Base-by-base conservation (phyloP, 2,888 invertebrate species). In the Clusia tigrina region DNA sequence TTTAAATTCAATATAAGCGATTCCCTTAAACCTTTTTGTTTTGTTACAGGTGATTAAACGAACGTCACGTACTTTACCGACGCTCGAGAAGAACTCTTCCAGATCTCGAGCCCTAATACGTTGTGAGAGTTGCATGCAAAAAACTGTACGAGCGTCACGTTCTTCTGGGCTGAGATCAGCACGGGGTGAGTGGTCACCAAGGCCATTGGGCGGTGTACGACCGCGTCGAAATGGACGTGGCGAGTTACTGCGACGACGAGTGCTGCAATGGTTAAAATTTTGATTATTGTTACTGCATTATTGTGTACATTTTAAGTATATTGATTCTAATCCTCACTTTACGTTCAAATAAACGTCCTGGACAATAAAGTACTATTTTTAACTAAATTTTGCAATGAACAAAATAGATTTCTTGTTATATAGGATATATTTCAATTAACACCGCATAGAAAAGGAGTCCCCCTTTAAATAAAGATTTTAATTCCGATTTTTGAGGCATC, bases 1-100 rank as follows among this genome's bases (percentile, higher is more conserved):
- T 84, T 93, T 93, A 82, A 99, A 99, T 85, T 99, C 99, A 65
- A 99, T 96, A 81, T 99, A 99, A n/a, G 98, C 95, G 75, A 99
- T 98, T 53, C 99, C 99, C 85, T 99, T 99, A 78, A 98, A 98
- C 71, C 98, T 87, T 78, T 98, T 90, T 0, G 99, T 99, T 85
- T 98, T 98, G 85, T 98, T 98, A 85, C 99, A 99, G 62, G 97
- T 97, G 63, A 99, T 99, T 73, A 99, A 90, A 77, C 98, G 89
- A 20, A 99, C 99, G 86, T 99, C 99, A 73, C 96, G 89, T 63
- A 97, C 97, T 88, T 97, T 97, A 52, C 99, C 99, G 64, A 99
- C 98, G 66, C 97, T 94, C 25, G 96, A 96, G 84, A 99, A 99
- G 84, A 99, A 99, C 84, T 99, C 98, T 85, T 99, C 97, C 68